A percentile compares a stretch with the other conserved stretches of the same genome.
These are phyloP conservation scores for Xestia ashworthii DNA, from an alignment of 2,888 invertebrate genomes.

Conservation along the genomic window DNA sequence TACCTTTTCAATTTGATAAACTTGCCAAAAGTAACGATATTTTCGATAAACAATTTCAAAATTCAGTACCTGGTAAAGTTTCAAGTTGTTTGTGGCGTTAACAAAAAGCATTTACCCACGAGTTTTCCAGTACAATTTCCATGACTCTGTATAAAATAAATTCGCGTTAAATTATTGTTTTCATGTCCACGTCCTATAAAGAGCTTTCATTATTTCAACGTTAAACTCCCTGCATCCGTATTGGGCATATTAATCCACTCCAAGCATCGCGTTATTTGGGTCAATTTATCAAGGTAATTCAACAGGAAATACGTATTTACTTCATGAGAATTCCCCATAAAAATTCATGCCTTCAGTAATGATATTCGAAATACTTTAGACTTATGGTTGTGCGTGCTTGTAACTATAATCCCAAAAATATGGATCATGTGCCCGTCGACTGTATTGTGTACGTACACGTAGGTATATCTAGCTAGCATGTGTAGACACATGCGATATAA, in stretches of 20 bases:
- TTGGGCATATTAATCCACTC: slow-evolving; percentile 44
- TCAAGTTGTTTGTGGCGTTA: not conserved
- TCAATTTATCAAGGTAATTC: slow-evolving; percentile 64
- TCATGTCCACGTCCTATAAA: slow-evolving; percentile 59
- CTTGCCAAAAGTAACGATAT: not conserved
- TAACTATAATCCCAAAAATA: slow-evolving; percentile 62
- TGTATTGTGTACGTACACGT: slow-evolving; percentile 41
- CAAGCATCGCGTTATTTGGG: slow-evolving; percentile 65
- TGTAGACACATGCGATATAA: slow-evolving; percentile 73
- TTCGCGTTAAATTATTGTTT: slow-evolving; percentile 39
- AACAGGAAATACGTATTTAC: slow-evolving; percentile 64
- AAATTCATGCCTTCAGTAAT: slow-evolving; percentile 57
- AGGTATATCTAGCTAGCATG: slow-evolving; percentile 47
- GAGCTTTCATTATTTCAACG: slow-evolving; percentile 48
- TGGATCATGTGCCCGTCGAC: slow-evolving; percentile 46
- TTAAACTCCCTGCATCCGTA: slow-evolving; percentile 47
- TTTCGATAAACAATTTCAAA: not conserved
- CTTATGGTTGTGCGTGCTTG: slow-evolving; percentile 57
- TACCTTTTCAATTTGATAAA: not conserved
- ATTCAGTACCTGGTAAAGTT: not conserved
- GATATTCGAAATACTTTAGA: slow-evolving; percentile 60
- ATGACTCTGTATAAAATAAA: slow-evolving; percentile 29
- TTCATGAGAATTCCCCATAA: slow-evolving; percentile 68
- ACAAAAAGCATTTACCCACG: not conserved
- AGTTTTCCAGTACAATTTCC: slow-evolving; percentile 13